Base-by-base conservation (phyloP, 2,888 invertebrate species). In the Sinodicranocentrus sp. region DNA sequence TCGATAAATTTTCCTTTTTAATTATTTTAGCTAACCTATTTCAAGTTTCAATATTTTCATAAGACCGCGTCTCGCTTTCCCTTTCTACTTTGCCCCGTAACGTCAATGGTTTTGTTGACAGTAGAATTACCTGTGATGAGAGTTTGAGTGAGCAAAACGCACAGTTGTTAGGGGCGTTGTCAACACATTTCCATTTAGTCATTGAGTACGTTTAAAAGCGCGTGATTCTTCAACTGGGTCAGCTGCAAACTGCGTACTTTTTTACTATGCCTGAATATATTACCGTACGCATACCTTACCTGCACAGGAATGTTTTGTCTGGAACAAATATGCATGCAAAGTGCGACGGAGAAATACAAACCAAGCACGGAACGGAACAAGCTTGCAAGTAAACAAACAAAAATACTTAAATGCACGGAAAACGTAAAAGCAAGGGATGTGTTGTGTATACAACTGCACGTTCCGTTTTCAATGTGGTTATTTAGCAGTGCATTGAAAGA, bases 81-180 rank as follows among this genome's bases (percentile, higher is more conserved):
- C n/a, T n/a, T n/a, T n/a, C n/a, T n/a, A n/a, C n/a, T n/a, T n/a
- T n/a, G n/a, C n/a, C n/a, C n/a, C n/a, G n/a, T n/a, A n/a, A n/a
- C n/a, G n/a, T n/a, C n/a, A n/a, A n/a, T n/a, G n/a, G n/a, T n/a
- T n/a, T n/a, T n/a, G n/a, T n/a, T n/a, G n/a, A n/a, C n/a, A n/a
- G n/a, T n/a, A n/a, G n/a, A n/a, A n/a, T n/a, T n/a, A n/a, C n/a
- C n/a, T n/a, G n/a, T n/a, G n/a, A n/a, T n/a, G n/a, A n/a, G n/a
- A n/a, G n/a, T n/a, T n/a, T n/a, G n/a, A n/a, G n/a, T n/a, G n/a
- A n/a, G n/a, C n/a, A n/a, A n/a, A n/a, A n/a, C n/a, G n/a, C n/a
- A n/a, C n/a, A n/a, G n/a, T n/a, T n/a, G n/a, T n/a, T n/a, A n/a
- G 10, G 80, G 80, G 80, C 80, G 80, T 80, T 72, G 80, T 63